Percentiles rank a stretch among this genome's conserved stretches.
Conservation (phyloP, 64 coral and sea anemone species). For the Actinia equina region DNA sequence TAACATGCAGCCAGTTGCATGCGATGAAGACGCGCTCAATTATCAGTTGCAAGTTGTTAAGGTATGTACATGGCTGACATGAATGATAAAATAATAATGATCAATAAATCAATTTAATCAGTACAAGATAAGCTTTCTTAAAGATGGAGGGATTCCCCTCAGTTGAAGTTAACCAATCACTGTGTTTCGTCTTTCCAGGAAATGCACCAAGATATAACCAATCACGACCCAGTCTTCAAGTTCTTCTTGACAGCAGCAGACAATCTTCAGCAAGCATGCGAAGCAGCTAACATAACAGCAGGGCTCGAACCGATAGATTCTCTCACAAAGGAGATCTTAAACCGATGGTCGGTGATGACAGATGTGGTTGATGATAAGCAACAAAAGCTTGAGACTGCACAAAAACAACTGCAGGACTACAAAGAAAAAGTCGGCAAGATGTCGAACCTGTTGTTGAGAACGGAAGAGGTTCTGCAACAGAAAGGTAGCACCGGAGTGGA, state of each 20-base stretch:
- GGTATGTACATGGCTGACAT: conserved; percentile 13
- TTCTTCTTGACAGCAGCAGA: conserved; percentile 81
- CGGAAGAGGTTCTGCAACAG: conserved; percentile 55
- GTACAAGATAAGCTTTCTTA: too few species aligned
- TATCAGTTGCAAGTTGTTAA: conserved; percentile 46
- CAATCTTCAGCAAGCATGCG: conserved; percentile 62
- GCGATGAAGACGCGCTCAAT: conserved; percentile 56
- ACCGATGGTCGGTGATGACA: conserved; percentile 85
- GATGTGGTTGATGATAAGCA: conserved; percentile 66
- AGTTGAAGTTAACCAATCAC: background rate
- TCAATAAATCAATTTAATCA: too few species aligned
- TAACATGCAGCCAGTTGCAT: conserved; percentile 72
- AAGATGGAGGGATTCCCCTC: background rate
- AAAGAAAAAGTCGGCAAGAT: conserved; percentile 54
- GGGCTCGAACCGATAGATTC: conserved; percentile 76
- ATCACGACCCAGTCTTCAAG: conserved; percentile 82
- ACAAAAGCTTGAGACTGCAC: conserved; percentile 59
- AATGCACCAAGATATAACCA: conserved; percentile 79
- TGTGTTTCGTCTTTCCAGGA: conserved; percentile 28
- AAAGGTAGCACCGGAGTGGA: conserved; percentile 43
- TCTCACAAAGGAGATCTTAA: conserved; percentile 71
- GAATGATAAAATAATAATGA: too few species aligned
- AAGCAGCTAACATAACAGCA: conserved; percentile 59
- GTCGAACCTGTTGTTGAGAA: conserved; percentile 36
- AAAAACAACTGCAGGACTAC: conserved; percentile 58